phyloP scores from a whole-genome alignment of 2,888 invertebrate genomes.

The Noctua comes region DNA sequence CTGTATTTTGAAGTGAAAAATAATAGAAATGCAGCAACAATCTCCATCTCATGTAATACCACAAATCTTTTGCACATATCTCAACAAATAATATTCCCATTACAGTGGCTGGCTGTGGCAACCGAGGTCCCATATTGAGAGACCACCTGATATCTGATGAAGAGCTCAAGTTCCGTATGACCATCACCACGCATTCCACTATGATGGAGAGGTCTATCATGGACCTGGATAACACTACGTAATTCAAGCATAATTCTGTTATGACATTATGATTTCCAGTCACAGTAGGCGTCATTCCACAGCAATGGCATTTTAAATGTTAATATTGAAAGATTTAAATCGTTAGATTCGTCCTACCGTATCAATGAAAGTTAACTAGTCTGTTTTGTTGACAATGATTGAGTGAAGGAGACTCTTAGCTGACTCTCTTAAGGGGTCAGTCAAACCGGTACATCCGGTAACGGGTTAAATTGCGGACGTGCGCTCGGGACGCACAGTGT shows the following conservation, averaged over 20 bases:
- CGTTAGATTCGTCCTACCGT: background rate
- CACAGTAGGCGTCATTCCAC: background rate
- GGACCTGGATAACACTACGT: constrained; percentile 72
- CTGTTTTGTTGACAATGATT: background rate
- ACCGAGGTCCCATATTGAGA: constrained; percentile 77
- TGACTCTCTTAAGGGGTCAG: background rate
- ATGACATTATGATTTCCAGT: background rate
- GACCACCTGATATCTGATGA: constrained; percentile 82
- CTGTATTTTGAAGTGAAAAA: too few species aligned
- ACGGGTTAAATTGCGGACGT: background rate
- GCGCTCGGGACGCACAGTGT: background rate
- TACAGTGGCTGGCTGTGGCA: constrained; percentile 88
- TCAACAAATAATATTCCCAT: constrained; percentile 39
- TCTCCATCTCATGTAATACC: too few species aligned
- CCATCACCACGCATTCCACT: constrained; percentile 80
- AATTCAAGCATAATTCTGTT: background rate
- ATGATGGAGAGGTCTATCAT: constrained; percentile 77
- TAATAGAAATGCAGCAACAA: background rate
- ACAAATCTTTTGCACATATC: background rate
- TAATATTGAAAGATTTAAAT: background rate
- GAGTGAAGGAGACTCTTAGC: background rate
- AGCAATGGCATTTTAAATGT: background rate
- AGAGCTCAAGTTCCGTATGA: constrained; percentile 81
- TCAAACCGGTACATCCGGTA: background rate
- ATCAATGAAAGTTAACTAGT: background rate